phyloP scores from a whole-genome alignment of 1,140 invertebrate species.

The Uloborus diversus region DNA sequence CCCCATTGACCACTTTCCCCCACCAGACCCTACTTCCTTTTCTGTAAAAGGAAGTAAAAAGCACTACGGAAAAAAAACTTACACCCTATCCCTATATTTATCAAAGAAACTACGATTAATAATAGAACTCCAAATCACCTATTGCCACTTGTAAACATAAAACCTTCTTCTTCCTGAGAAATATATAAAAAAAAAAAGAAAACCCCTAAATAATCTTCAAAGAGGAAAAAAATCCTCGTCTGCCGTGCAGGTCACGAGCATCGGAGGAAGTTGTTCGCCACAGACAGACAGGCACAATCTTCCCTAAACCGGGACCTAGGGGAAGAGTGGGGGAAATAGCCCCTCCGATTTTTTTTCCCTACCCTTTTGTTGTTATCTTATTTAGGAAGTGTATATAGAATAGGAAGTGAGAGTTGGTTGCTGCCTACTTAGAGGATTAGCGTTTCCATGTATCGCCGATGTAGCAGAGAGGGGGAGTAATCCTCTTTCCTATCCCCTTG shows the following conservation, averaged over 20 bases:
- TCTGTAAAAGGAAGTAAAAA: background rate
- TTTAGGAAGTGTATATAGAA: constrained; percentile 48
- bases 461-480: constrained; percentile 25
- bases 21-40: too few relatives aligned
- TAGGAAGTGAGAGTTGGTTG: constrained; percentile 31
- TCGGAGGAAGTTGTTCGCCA: constrained; percentile 35
- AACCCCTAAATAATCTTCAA: background rate
- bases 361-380: constrained; percentile 31
- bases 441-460: background rate
- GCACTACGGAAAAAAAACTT: background rate
- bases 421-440: constrained; percentile 48
- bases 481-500: constrained; percentile 27
- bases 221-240: background rate
- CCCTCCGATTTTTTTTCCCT: background rate
- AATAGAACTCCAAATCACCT: constrained; percentile 39
- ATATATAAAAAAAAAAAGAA: background rate
- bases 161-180: too few relatives aligned
- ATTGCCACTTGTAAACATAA: constrained; percentile 19
- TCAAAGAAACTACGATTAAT: constrained; percentile 39
- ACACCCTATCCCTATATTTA: background rate
- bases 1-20: too few relatives aligned
- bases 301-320: background rate
- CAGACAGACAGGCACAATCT: constrained; percentile 30
- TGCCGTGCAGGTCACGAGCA: constrained; percentile 30
- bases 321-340: background rate